These are phyloP conservation scores for Tipula vernalis DNA, from an alignment of 2,888 invertebrate genomes.

Conservation along the genomic window DNA sequence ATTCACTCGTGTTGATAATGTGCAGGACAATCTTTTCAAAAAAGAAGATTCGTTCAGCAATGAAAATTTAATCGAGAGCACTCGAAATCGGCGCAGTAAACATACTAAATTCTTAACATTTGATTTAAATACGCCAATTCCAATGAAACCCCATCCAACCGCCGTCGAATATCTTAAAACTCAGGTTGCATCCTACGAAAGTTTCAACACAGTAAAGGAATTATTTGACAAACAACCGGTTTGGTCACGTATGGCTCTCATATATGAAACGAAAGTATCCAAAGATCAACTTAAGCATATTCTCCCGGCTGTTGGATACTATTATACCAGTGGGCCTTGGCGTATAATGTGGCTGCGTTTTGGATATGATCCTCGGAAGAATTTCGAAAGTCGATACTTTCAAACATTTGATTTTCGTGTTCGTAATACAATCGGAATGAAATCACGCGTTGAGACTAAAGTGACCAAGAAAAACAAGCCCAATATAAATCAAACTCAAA, in stretches of 20 bases:
- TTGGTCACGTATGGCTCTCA: slow-evolving; percentile 72
- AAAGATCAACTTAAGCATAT: slow-evolving; percentile 56
- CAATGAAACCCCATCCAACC: slow-evolving; percentile 45
- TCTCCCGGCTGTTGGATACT: slow-evolving; percentile 73
- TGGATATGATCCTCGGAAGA: slow-evolving; percentile 84
- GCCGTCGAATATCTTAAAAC: slow-evolving; percentile 42
- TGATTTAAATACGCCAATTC: slow-evolving; percentile 46
- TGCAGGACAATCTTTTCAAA: slow-evolving; percentile 33
- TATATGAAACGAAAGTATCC: slow-evolving; percentile 48
- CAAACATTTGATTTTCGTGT: slow-evolving; percentile 78
- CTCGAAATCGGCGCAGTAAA: slow-evolving; percentile 41
- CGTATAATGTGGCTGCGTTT: slow-evolving; percentile 76
- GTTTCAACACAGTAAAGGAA: slow-evolving; percentile 34
- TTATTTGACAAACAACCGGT: slow-evolving; percentile 77
- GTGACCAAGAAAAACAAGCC: slow-evolving; percentile 10
- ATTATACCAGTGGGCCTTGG: slow-evolving; percentile 87
- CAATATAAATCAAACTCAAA: slow-evolving; percentile 8
- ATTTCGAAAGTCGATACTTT: slow-evolving; percentile 64
- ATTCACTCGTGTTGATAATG: slow-evolving; percentile 64
- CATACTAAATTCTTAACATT: slow-evolving; percentile 51
- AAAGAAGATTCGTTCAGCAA: slow-evolving; percentile 29
- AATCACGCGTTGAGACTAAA: slow-evolving; percentile 24
- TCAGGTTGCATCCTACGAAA: slow-evolving; percentile 36
- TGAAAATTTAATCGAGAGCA: slow-evolving; percentile 35
- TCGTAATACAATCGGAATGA: slow-evolving; percentile 30